phyloP scores from a whole-genome alignment of 2,797 vertebrate genomes.

The Arrhamphus sclerolepis region DNA sequence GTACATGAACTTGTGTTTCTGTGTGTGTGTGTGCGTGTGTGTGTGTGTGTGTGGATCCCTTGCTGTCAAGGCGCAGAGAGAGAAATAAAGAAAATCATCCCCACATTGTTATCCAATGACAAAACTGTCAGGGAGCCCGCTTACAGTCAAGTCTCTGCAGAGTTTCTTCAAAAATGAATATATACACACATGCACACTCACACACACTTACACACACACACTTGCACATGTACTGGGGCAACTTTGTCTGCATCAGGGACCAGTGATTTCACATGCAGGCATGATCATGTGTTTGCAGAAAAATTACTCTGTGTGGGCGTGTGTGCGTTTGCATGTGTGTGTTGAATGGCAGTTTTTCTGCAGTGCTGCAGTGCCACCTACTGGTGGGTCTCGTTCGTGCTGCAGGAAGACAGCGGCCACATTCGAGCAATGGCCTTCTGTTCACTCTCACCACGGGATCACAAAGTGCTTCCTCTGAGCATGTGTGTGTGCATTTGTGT shows the following conservation, averaged over 20 bases:
- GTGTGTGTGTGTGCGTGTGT: slow-evolving; percentile 2
- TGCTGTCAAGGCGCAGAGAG: slow-evolving; percentile 31
- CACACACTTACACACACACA: no score
- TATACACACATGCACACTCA: no score
- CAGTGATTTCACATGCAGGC: slow-evolving; percentile 15
- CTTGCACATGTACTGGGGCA: slow-evolving; percentile 13
- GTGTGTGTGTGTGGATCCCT: background rate
- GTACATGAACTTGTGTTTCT: slow-evolving; percentile 15
- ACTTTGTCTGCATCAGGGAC: slow-evolving; percentile 6
- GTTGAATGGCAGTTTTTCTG: slow-evolving; percentile 30
- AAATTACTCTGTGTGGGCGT: no score
- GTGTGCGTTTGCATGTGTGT: background rate
- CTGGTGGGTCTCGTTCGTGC: slow-evolving; percentile 24
- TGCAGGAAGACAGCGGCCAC: slow-evolving; percentile 41
- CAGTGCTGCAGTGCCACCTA: slow-evolving; percentile 78
- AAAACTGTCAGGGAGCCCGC: slow-evolving; percentile 40
- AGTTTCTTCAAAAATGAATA: slow-evolving; percentile 20
- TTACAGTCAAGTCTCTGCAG: background rate
- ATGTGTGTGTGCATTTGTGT: slow-evolving; percentile 25
- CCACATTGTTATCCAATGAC: slow-evolving; percentile 41
- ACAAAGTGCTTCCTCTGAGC: slow-evolving; percentile 45
- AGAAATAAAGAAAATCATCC: slow-evolving; percentile 40
- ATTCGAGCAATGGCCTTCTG: slow-evolving; percentile 52
- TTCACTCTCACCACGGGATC: slow-evolving; percentile 62
- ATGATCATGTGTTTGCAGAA: slow-evolving; percentile 27